Percentiles rank a stretch among this genome's conserved stretches.
phyloP scores from a whole-genome alignment of 2,888 invertebrate genomes.

The Conops quadrifasciatus region DNA sequence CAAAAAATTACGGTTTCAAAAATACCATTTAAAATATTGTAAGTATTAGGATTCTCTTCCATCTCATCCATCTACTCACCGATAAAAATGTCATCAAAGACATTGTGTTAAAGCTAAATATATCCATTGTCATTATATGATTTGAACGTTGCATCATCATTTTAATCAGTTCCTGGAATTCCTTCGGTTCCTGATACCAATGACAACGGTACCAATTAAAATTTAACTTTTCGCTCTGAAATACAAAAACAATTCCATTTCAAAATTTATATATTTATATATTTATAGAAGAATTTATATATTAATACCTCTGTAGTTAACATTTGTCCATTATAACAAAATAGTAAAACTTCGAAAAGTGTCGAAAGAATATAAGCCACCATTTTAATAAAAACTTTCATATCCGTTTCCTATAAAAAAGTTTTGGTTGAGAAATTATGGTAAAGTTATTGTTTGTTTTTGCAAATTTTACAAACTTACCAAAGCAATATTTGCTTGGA shows the following conservation, averaged over 20 bases:
- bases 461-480: conserved; percentile 38
- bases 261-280: conserved; percentile 8
- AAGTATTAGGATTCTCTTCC: background rate
- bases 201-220: conserved; percentile 52
- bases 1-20: no score
- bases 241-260: no score
- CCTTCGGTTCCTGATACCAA: conserved; percentile 56
- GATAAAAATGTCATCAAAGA: conserved; percentile 53
- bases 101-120: conserved; percentile 55
- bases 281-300: no score
- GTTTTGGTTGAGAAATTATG: background rate
- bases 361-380: conserved; percentile 41
- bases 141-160: conserved; percentile 55
- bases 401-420: conserved; percentile 33
- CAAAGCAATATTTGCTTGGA: conserved; percentile 51
- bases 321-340: conserved; percentile 46
- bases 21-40: no score
- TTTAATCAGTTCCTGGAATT: conserved; percentile 51
- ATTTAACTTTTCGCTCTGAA: conserved; percentile 47
- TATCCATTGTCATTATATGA: conserved; percentile 48
- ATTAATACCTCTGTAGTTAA: conserved; percentile 43
- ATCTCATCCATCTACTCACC: conserved; percentile 45
- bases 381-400: conserved; percentile 38
- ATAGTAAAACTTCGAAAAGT: conserved; percentile 43
- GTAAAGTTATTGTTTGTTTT: background rate